A percentile compares a stretch with the other conserved stretches of the same genome.
These are phyloP conservation scores for Bambusicola thoracicus DNA, from an alignment of 2,113 vertebrate genomes.

Conservation along the genomic window DNA sequence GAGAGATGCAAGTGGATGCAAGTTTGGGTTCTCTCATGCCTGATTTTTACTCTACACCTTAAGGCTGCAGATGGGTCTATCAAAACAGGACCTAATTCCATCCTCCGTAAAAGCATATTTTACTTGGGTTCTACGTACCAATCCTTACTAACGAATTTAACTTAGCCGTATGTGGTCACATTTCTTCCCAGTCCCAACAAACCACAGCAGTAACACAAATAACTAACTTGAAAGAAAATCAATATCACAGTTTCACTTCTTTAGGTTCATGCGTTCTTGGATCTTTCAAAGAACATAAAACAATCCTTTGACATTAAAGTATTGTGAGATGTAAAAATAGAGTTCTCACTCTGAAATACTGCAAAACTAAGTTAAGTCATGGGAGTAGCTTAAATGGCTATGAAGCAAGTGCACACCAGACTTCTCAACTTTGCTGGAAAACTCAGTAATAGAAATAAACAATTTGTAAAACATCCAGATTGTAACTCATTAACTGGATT, in stretches of 20 bases:
- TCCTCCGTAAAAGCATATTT: neutral
- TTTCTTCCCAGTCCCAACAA: neutral
- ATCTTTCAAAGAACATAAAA: neutral
- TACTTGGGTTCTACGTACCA: neutral
- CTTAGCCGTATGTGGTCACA: neutral
- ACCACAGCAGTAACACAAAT: neutral
- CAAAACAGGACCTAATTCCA: neutral
- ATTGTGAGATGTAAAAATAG: neutral
- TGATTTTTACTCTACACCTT: neutral
- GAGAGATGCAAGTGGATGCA: neutral
- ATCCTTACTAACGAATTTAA: neutral
- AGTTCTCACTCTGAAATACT: neutral
- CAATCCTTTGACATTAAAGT: neutral
- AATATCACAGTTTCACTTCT: neutral
- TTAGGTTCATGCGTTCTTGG: neutral
- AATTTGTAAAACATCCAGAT: neutral
- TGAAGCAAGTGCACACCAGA: accelerated
- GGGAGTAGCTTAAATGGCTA: neutral
- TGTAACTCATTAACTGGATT: neutral
- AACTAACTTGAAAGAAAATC: neutral
- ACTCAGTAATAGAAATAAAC: neutral
- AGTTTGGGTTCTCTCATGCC: neutral
- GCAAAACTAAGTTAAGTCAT: neutral
- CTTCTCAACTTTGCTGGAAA: neutral
- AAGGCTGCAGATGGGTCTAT: neutral